Evolutionary conservation across 2,797 vertebrate species (phyloP).

Genomic region (Perodicticus potto): DNA sequence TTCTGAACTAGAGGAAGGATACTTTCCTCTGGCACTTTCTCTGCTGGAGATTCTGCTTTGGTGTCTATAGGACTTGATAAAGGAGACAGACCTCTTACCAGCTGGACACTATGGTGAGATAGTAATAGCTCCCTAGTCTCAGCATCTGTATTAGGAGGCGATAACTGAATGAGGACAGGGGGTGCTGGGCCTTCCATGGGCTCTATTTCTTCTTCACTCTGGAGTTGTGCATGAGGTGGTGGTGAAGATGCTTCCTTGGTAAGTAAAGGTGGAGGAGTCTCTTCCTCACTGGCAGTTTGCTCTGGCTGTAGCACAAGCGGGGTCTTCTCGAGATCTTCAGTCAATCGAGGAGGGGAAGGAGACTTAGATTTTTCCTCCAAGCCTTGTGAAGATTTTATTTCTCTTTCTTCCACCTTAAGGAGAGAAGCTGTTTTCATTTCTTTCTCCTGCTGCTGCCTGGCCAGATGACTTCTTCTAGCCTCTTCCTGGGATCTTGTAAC

Average conservation of each 20-base stretch:
- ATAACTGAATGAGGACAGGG: constrained; percentile 82
- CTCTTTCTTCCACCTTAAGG: constrained; percentile 73
- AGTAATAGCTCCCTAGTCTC: constrained; percentile 60
- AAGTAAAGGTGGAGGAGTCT: constrained; percentile 85
- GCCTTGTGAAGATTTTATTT: constrained; percentile 76
- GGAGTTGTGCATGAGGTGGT: constrained; percentile 64
- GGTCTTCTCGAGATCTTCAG: constrained; percentile 79
- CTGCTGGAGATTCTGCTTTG: constrained; percentile 78
- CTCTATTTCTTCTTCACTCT: constrained; percentile 76
- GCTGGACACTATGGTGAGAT: constrained; percentile 68
- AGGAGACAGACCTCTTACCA: constrained; percentile 67
- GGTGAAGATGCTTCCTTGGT: constrained; percentile 84
- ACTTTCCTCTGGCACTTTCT: constrained; percentile 71
- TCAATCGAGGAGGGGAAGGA: constrained; percentile 86
- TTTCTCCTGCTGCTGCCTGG: constrained; percentile 77
- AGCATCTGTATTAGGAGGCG: constrained; percentile 75
- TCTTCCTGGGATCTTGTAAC: constrained; percentile 80
- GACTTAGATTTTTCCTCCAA: constrained; percentile 79
- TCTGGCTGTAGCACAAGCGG: constrained; percentile 79
- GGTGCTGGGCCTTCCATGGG: constrained; percentile 81
- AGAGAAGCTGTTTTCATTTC: constrained; percentile 52
- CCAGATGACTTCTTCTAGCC: constrained; percentile 69
- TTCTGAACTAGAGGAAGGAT: constrained; percentile 69
- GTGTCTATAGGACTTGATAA: constrained; percentile 74
- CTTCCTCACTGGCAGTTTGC: constrained; percentile 84